Percentiles rank a stretch among this genome's conserved stretches.
These are phyloP conservation scores for Apoderus coryli DNA, from an alignment of 2,888 invertebrate species.

Conservation along the genomic window DNA sequence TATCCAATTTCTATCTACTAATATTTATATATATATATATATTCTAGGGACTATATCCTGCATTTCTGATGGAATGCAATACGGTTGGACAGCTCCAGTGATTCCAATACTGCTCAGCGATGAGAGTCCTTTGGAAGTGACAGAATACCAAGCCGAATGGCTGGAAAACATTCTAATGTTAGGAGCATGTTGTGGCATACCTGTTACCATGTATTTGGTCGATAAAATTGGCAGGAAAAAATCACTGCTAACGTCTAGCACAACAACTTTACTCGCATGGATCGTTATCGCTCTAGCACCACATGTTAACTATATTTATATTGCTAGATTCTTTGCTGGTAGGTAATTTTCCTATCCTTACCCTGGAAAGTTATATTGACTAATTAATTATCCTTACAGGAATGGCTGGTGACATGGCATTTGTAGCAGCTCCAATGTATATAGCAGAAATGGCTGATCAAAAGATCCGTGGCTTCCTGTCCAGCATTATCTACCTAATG, in stretches of 20 bases:
- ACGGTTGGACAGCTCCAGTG: constrained; percentile 32
- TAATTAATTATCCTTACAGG: too few species aligned
- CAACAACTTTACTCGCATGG: constrained; percentile 27
- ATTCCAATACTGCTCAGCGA: constrained; percentile 25
- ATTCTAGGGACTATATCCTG: constrained; percentile 29
- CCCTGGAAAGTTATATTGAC: too few species aligned
- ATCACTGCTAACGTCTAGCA: constrained; percentile 27
- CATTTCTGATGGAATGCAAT: constrained; percentile 33
- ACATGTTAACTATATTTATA: constrained; percentile 25
- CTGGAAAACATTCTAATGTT: constrained; percentile 25
- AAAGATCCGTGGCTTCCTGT: constrained; percentile 29
- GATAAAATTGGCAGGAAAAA: constrained; percentile 27
- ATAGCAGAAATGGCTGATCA: constrained; percentile 32
- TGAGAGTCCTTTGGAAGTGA: constrained; percentile 24
- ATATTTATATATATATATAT: too few species aligned
- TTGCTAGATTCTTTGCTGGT: constrained; percentile 29
- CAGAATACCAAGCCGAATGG: constrained; percentile 22
- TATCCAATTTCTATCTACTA: too few species aligned
- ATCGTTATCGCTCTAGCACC: constrained; percentile 26
- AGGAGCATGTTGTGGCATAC: constrained; percentile 25
- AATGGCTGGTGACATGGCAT: constrained; percentile 30
- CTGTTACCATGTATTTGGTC: constrained; percentile 26
- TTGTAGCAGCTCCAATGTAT: constrained; percentile 32
- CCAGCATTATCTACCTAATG: constrained; percentile 31
- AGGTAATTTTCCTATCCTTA: too few species aligned